Percentiles rank a stretch among this genome's conserved stretches.
phyloP scores from a whole-genome alignment of 2,888 invertebrate species.

The Muscina levida region DNA sequence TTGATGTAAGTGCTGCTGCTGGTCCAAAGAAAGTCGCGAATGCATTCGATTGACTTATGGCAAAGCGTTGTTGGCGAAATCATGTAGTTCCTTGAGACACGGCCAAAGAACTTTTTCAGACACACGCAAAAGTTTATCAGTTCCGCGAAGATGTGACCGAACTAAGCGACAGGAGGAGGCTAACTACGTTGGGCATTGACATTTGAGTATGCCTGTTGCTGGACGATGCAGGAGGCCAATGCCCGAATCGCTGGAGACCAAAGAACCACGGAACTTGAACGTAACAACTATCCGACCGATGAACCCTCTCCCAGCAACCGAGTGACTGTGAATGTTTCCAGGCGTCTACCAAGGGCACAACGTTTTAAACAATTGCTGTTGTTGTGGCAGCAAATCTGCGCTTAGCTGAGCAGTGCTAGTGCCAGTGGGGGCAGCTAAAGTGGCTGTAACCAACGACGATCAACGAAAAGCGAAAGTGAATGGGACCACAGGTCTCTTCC shows the following conservation, averaged over 20 bases:
- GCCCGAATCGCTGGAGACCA: not conserved
- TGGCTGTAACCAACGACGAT: conserved; percentile 69
- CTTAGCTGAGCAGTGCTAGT: conserved; percentile 42
- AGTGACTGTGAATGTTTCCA: conserved; percentile 49
- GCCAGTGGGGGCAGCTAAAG: conserved; percentile 55
- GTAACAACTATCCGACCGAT: conserved; percentile 38
- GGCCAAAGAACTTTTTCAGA: not conserved
- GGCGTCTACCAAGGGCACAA: conserved; percentile 56
- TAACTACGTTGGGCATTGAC: not conserved
- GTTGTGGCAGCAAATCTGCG: conserved; percentile 66
- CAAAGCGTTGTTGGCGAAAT: conserved; percentile 24
- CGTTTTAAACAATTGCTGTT: conserved; percentile 64
- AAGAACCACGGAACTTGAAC: conserved; percentile 15
- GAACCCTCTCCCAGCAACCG: conserved; percentile 56
- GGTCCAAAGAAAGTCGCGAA: conserved; percentile 75
- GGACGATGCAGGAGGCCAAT: conserved; percentile 1
- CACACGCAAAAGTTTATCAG: conserved; percentile 19
- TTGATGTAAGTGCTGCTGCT: conserved; percentile 72
- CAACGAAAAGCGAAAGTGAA: conserved; percentile 75
- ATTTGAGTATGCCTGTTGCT: not conserved
- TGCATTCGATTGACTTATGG: conserved; percentile 73
- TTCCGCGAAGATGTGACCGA: conserved; percentile 2
- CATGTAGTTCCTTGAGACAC: conserved; percentile 29
- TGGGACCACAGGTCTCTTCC: conserved; percentile 63
- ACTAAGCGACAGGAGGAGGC: not conserved